Evolutionary conservation across 1,140 invertebrate species (phyloP).

Genomic region (Grapholita molesta): DNA sequence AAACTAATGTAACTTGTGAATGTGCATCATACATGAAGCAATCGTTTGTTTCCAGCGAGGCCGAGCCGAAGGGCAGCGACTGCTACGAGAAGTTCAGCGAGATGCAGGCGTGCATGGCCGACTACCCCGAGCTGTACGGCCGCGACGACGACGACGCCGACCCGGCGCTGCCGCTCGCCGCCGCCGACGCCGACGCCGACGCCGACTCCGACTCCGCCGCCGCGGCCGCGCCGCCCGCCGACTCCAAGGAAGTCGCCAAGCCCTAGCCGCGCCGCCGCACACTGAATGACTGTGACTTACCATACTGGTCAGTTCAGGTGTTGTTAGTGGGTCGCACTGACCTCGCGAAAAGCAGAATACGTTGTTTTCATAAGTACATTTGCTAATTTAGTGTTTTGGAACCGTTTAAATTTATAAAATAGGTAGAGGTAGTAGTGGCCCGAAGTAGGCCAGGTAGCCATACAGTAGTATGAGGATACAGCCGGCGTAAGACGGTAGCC

Average conservation of each 20-base stretch:
- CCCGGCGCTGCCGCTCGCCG: background rate
- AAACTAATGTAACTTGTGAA: too few relatives aligned
- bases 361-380: too few relatives aligned
- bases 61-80: conserved; percentile 91
- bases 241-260: background rate
- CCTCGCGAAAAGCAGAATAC: too few relatives aligned
- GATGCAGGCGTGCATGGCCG: conserved; percentile 96
- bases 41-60: conserved; percentile 62
- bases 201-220: background rate
- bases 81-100: conserved; percentile 93
- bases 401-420: too few relatives aligned
- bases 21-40: background rate
- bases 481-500: too few relatives aligned
- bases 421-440: too few relatives aligned
- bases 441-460: too few relatives aligned
- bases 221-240: background rate
- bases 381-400: too few relatives aligned
- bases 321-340: too few relatives aligned
- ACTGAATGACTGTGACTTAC: background rate
- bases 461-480: too few relatives aligned
- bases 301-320: too few relatives aligned
- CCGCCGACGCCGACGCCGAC: conserved; percentile 19
- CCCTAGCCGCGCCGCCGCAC: background rate
- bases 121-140: conserved; percentile 93
- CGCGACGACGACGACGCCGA: conserved; percentile 79